Conservation (phyloP, 92 coral and sea anemone genomes). For the Actinostola sp. region DNA sequence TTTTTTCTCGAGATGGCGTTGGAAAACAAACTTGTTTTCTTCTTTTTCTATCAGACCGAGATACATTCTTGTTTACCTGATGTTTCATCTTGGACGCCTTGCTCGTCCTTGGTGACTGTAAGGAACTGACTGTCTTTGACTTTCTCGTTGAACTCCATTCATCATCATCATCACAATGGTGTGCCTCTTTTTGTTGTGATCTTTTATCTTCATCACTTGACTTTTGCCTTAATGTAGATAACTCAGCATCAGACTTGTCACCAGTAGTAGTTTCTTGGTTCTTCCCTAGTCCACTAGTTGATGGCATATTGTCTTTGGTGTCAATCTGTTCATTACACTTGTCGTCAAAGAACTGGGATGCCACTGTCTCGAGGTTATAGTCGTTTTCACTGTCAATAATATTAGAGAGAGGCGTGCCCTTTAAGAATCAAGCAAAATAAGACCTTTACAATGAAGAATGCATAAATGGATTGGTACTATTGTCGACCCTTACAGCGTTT, state of each 20-base stretch:
- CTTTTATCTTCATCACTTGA: no score
- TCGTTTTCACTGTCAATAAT: constrained; percentile 35
- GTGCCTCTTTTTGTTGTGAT: no score
- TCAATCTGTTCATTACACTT: not conserved
- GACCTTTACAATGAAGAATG: not conserved
- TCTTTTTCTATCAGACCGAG: not conserved
- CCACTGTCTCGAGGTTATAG: constrained; percentile 75
- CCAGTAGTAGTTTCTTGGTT: no score
- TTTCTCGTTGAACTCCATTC: not conserved
- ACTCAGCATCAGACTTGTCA: no score
- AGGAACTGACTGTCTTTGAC: not conserved
- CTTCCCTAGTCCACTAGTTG: constrained; percentile 13
- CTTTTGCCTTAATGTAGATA: no score
- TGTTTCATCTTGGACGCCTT: not conserved
- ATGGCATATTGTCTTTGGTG: not conserved
- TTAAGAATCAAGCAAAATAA: not conserved
- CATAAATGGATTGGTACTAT: no score
- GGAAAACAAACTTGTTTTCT: not conserved
- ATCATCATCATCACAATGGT: not conserved
- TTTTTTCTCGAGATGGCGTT: not conserved
- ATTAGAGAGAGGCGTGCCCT: not conserved
- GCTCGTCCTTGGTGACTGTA: not conserved
- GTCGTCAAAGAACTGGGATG: constrained; percentile 79
- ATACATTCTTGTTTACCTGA: not conserved
- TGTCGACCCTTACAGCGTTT: no score